Evolutionary conservation across 2,113 vertebrate species (phyloP), one percentile per base, ranked within the genome.

Genomic region (Ciconia boyciana): DNA sequence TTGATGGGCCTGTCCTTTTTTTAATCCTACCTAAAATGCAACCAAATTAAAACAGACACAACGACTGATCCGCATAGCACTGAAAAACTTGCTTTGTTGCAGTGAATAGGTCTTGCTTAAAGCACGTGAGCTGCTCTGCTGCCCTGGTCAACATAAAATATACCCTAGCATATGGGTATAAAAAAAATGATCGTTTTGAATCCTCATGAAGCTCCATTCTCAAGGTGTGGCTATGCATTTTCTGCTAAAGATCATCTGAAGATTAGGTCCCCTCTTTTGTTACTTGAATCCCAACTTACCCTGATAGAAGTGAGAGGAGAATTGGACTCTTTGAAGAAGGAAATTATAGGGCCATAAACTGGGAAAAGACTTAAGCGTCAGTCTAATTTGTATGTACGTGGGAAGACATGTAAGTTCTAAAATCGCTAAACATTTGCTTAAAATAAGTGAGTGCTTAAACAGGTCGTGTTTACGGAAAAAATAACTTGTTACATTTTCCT

Each of bases 111-210:
- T 70, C 43, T 91, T 70, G 13, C 49, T 51, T n/a, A 69, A 76
- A 69, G 58, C 19, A 64, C 7, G 0, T 49, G 19, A 76, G 21
- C 39, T 61, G 6, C 22, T 54, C 75, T 93, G 51, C 41, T 94
- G 49, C 58, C 36, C 20, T 22, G 55, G 16, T 41, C 36, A 41
- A 92, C 3, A 6, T 13, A 55, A 94, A 82, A 79, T 43, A 41
- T 4, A 39, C 16, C 18, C 41, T 15, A 46, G 29, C 3, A 16
- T 18, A 25, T 68, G 64, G 87, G 13, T 87, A 84, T 52, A 54
- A 95, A 96, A 89, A 93, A 39, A 91, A 74, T 39, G 18, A 77
- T 88, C 16, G 22, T 74, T 96, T 75, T 71, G 87, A 86, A 80
- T 90, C 91, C 52, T 94, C 58, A 62, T 58, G 57, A 76, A 79